phyloP scores from a whole-genome alignment of 1,140 invertebrate genomes.

The Drosophila littoralis region DNA sequence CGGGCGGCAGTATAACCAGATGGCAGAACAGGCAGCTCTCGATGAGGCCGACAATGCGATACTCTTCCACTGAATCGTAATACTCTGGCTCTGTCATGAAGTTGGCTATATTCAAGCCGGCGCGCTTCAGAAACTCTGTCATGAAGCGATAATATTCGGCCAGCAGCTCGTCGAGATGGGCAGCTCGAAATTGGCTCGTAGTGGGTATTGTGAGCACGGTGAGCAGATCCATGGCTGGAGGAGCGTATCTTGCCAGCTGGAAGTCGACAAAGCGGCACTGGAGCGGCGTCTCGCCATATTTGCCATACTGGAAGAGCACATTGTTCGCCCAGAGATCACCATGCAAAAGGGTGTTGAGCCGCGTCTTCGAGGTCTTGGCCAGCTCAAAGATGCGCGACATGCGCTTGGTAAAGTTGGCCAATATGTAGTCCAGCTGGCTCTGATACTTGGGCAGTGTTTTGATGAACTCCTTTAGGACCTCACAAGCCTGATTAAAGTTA shows the following conservation, averaged over 20 bases:
- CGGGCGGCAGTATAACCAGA: constrained; percentile 79
- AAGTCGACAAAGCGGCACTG: constrained; percentile 87
- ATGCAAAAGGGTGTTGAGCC: constrained; percentile 86
- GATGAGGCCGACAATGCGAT: constrained; percentile 84
- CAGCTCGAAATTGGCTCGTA: constrained; percentile 82
- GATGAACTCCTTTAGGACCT: constrained; percentile 85
- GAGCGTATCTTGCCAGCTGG: constrained; percentile 86
- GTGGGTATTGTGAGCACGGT: constrained; percentile 86
- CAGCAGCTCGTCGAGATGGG: constrained; percentile 84
- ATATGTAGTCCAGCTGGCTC: constrained; percentile 69
- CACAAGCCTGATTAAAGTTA: constrained; percentile 84
- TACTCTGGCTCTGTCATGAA: constrained; percentile 84
- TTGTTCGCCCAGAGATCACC: constrained; percentile 88
- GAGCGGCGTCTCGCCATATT: constrained; percentile 73
- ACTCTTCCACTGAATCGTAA: constrained; percentile 83
- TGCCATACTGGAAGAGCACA: constrained; percentile 86
- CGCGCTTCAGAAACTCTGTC: constrained; percentile 74
- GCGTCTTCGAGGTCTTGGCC: constrained; percentile 84
- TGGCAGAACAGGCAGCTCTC: constrained; percentile 85
- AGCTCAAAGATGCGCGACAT: constrained; percentile 84
- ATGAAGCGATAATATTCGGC: constrained; percentile 85
- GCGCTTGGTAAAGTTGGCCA: constrained; percentile 71
- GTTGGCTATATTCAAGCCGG: constrained; percentile 77
- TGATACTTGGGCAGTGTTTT: constrained; percentile 77
- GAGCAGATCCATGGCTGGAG: constrained; percentile 85